Evolutionary conservation across 1,140 invertebrate genomes (phyloP), one percentile per base, ranked within the genome.

Genomic region (Prorops nasuta): DNA sequence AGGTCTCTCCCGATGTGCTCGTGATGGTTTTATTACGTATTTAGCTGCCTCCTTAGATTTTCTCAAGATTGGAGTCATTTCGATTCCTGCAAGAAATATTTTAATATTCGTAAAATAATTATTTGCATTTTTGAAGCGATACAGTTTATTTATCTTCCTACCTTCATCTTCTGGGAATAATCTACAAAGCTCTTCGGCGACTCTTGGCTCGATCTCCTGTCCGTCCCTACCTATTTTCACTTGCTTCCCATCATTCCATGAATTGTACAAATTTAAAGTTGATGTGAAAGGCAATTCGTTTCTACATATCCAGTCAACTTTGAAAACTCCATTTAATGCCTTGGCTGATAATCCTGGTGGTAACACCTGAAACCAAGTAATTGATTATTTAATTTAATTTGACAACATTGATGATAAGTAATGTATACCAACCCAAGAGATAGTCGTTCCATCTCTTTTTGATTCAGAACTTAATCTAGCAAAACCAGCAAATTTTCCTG

Each of bases 151-250:
- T 32, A 3, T 46, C 8, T 34, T 40, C 21, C 16, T 66, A 64
- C 88, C 88, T 61, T 95, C 89, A 76, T 98, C 96, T 75, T 93
- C 86, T 3, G 93, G 90, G 77, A 98, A 98, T 32, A 98, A 77
- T 58, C 94, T 85, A 72, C 96, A 98, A 21, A 98, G 79, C 74
- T 96, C 91, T 72, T 95, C 92, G 22, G 92, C 96, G 51, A 97
- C 92, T 67, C 90, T 85, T 10, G 94, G 94, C 69, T 98, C 95
- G 53, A 98, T 94, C 83, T 97, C 94, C 83, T 98, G 96, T 14
- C 96, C 96, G 83, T 98, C 96, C 61, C 96, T 83, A 12, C 95
- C 96, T 69, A 98, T 98, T 83, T 98, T 98, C 0, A 98, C 95
- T 42, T 95, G 94, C 78, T 98, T 98, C 22, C 94, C 92, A 73